phyloP scores from a whole-genome alignment of 2,888 invertebrate genomes.

The Ormyrus pomaceus region DNA sequence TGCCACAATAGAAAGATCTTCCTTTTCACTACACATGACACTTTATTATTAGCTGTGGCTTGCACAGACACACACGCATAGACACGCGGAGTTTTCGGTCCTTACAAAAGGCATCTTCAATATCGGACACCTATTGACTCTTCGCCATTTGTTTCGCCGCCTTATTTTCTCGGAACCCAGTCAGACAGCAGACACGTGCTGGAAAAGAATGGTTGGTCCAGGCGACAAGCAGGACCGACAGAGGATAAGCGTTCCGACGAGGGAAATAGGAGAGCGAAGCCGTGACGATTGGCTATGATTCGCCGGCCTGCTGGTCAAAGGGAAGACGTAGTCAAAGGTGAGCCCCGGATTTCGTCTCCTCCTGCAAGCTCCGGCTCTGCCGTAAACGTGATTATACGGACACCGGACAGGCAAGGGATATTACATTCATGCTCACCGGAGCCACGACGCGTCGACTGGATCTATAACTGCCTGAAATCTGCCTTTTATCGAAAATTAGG shows the following conservation, averaged over 20 bases:
- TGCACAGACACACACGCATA: not conserved
- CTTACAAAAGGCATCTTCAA: slow-evolving; percentile 36
- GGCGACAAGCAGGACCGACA: not conserved
- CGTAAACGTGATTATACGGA: slow-evolving; percentile 9
- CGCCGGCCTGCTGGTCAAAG: slow-evolving; percentile 13
- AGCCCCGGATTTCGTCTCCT: not conserved
- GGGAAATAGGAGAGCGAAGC: slow-evolving; percentile 28
- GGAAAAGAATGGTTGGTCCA: not conserved
- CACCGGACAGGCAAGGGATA: not conserved
- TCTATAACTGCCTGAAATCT: no score
- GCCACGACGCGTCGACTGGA: not conserved
- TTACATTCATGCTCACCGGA: not conserved
- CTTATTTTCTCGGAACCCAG: slow-evolving; percentile 39
- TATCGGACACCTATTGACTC: slow-evolving; percentile 55
- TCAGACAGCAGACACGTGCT: slow-evolving; percentile 6
- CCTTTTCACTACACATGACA: slow-evolving; percentile 23
- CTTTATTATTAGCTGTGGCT: slow-evolving; percentile 43
- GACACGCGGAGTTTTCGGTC: not conserved
- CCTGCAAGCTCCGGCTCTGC: not conserved
- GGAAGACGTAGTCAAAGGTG: slow-evolving; percentile 17
- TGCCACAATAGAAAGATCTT: not conserved
- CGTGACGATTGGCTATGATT: not conserved
- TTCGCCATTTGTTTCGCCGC: slow-evolving; percentile 8
- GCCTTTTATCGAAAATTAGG: no score
- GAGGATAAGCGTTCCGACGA: not conserved